Percentiles rank a stretch among this genome's conserved stretches.
Conservation (phyloP, 2,888 invertebrate genomes). For the Sericinus montela region DNA sequence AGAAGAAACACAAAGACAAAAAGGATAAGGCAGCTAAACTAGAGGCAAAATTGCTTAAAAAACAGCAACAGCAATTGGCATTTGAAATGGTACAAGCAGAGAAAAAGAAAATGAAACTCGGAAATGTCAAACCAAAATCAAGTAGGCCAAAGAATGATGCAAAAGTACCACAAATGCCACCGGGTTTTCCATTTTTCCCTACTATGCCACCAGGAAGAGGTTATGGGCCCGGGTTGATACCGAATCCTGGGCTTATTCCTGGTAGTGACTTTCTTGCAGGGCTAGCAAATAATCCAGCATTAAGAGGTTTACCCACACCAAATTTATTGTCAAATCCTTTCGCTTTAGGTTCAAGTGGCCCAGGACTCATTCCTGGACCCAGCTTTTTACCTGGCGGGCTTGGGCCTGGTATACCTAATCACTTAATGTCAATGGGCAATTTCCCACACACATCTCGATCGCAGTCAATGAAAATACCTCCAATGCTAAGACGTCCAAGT, state of each 20-base stretch:
- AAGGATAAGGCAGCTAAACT: constrained; percentile 70
- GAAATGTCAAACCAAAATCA: constrained; percentile 54
- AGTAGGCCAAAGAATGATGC: constrained; percentile 64
- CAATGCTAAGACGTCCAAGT: constrained; percentile 79
- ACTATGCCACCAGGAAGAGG: constrained; percentile 71
- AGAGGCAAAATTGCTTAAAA: constrained; percentile 66
- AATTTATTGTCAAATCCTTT: constrained; percentile 74
- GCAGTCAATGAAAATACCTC: constrained; percentile 77
- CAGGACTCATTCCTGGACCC: constrained; percentile 81
- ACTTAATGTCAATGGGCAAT: constrained; percentile 70
- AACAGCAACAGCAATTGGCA: constrained; percentile 67
- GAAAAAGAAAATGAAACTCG: constrained; percentile 56
- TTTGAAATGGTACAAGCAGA: constrained; percentile 62
- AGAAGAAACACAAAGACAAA: constrained; percentile 75
- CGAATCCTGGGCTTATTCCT: constrained; percentile 72
- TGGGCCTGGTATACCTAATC: constrained; percentile 65
- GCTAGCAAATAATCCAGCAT: constrained; percentile 65
- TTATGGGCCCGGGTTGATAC: constrained; percentile 68
- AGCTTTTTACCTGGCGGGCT: constrained; percentile 56
- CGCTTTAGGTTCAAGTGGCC: constrained; percentile 74
- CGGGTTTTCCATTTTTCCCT: constrained; percentile 70
- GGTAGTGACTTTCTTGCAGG: constrained; percentile 61
- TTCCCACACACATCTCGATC: constrained; percentile 81
- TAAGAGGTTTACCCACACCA: constrained; percentile 58
- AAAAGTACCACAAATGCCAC: constrained; percentile 60